Base-by-base conservation (phyloP, 2,113 vertebrate species). In the Echinops telfairi region DNA sequence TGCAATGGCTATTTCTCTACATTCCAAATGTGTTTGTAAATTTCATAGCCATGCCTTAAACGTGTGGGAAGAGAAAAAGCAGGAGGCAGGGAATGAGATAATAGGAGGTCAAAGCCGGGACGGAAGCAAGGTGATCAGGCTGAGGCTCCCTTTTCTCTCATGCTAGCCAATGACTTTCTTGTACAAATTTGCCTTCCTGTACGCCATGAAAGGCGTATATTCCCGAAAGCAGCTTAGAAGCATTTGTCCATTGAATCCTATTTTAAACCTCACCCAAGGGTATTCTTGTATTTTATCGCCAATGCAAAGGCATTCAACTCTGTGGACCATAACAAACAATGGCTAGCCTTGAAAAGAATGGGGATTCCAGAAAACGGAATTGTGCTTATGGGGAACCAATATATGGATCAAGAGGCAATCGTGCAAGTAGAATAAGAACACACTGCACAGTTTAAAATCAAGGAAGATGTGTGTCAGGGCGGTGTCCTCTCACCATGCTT, bases 11-110 rank as follows among this genome's bases (percentile, higher is more conserved):
- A 90, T 27, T 83, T 90, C 73, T 71, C 60, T 77, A 43, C 40
- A 93, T 77, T 64, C 64, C 75, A 68, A 36, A 60, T 36, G 58
- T 40, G 3, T 33, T 84, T 78, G 79, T 66, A n/a, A 66, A 90
- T 92, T 89, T 89, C 79, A 73, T 80, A 87, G 91, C 53, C n/a
- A 53, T 31, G 73, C 57, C 71, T 95, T 86, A 89, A 57, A 53
- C 38, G n/a, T 47, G n/a, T 83, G 60, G 53, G 66, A 91, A 70
- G 40, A 89, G 70, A n/a, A 85, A 82, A 86, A 43, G 58, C 1
- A 62, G 33, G 60, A 94, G 79, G 76, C 92, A 84, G 40, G 91
- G 20, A 85, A 4, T 53, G 76, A 81, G 90, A 86, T 19, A 22
- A 11, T 29, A 53, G 27, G 27, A 47, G 58, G 47, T 29, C 14